These are phyloP conservation scores for Carcina quercana DNA, from an alignment of 2,888 invertebrate species.

Conservation along the genomic window DNA sequence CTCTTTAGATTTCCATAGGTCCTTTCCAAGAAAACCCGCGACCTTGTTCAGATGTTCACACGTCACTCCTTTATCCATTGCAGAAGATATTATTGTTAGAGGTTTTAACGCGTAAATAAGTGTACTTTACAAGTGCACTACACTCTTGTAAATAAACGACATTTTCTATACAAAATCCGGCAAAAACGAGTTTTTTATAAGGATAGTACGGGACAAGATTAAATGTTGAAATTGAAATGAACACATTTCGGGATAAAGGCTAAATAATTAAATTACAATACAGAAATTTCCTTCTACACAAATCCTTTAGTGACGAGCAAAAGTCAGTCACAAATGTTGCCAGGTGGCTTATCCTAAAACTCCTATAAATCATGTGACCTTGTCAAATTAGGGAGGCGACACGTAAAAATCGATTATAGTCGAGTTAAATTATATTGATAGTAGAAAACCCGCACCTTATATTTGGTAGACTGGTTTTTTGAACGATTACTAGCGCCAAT, in stretches of 20 bases:
- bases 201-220: constrained; percentile 24
- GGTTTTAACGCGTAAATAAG: constrained; percentile 38
- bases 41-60: constrained; percentile 67
- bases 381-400: no score
- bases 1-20: constrained; percentile 63
- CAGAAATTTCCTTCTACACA: constrained; percentile 62
- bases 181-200: constrained; percentile 24
- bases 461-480: no score
- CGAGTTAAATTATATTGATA: no score
- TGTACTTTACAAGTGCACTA: constrained; percentile 27
- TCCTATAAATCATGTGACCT: no score
- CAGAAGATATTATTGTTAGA: constrained; percentile 29
- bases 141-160: constrained; percentile 22
- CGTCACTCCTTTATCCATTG: constrained; percentile 65
- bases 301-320: constrained; percentile 70
- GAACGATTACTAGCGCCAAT: no score
- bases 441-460: no score
- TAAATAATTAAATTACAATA: constrained; percentile 62
- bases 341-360: no score
- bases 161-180: constrained; percentile 34
- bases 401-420: no score
- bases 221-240: constrained; percentile 26
- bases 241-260: constrained; percentile 48
- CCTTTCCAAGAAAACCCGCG: constrained; percentile 49
- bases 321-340: constrained; percentile 39